Base-by-base conservation (phyloP, 1,140 invertebrate species). In the Leguminivora glycinivorella region DNA sequence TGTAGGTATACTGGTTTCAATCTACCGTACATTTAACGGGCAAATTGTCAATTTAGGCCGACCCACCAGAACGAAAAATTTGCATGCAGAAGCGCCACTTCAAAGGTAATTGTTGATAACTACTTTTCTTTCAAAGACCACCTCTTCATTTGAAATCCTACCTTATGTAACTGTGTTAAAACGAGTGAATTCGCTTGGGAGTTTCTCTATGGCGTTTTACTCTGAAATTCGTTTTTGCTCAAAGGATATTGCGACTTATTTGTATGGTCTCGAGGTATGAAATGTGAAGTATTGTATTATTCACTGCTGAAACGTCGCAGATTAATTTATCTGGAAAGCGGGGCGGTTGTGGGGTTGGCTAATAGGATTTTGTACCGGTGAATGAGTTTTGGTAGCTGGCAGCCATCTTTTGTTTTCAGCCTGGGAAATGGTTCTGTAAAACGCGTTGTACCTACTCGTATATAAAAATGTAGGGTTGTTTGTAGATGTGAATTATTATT, bases 351-450 rank as follows among this genome's bases (percentile, higher is more conserved):
- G 83, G 87, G 84, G 87, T 82, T 78, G 80, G 81, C 82, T 91
- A 91, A 90, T 77, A 67, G 70, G 80, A 89, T 91, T 90, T 88
- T 83, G 87, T 87, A 89, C 86, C 85, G 87, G 85, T 90, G 89
- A 87, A 91, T 90, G 87, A 89, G 87, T 90, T 91, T 91, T 91
- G 85, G 89, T 89, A 91, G 88, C 88, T 88, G 89, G 87, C 79
- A 90, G 89, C 87, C 70, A 87, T 88, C 47, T 84, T 86, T 78
- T 71, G 67, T 75, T 80, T 74, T 58, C 29, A 22, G 22, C 9
- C 58, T 43, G 34, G 47, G 14, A 22, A 52, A 52, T 52, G 17
- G 17, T 52, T 1, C 47, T 52, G 9, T 19, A 19, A 0, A 52
- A 34, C 31, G 31, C 31, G 31, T 34, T 34, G 9, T 34, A n/a